phyloP scores from a whole-genome alignment of 2,888 invertebrate species.

The Trichogramma evanescens region DNA sequence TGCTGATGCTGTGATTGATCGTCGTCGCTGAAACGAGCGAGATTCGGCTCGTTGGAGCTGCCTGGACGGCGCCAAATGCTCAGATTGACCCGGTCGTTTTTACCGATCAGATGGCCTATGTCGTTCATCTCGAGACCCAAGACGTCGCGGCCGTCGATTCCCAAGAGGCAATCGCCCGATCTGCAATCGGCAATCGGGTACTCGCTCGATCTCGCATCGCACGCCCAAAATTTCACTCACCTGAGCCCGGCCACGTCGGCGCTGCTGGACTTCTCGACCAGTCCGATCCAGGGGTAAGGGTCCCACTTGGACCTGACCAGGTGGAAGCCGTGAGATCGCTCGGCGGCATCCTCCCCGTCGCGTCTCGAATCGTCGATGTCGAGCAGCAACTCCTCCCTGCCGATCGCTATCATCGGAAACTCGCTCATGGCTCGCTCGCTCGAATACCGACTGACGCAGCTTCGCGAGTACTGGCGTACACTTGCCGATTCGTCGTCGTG shows the following conservation, averaged over 20 bases:
- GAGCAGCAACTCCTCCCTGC: slow-evolving; percentile 26
- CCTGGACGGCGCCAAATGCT: slow-evolving; percentile 36
- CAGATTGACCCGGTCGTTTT: slow-evolving; percentile 30
- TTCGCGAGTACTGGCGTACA: too few species aligned
- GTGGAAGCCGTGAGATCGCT: slow-evolving; percentile 60
- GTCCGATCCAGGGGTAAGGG: slow-evolving; percentile 73
- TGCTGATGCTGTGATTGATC: slow-evolving; percentile 21
- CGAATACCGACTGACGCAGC: neutral
- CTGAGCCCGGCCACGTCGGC: slow-evolving; percentile 61
- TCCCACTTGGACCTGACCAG: slow-evolving; percentile 72
- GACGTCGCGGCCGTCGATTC: slow-evolving; percentile 56
- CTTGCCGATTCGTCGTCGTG: too few species aligned
- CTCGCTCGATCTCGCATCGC: neutral
- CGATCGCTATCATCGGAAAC: slow-evolving; percentile 22
- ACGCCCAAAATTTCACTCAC: slow-evolving; percentile 22
- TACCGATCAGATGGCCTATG: slow-evolving; percentile 47
- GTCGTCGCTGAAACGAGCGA: slow-evolving; percentile 7
- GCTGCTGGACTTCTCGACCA: slow-evolving; percentile 57
- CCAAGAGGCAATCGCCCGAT: slow-evolving; percentile 66
- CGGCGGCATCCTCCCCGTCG: slow-evolving; percentile 5
- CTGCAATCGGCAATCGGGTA: slow-evolving; percentile 23
- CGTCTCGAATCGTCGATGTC: slow-evolving; percentile 15
- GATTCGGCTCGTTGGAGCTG: slow-evolving; percentile 4
- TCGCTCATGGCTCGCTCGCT: neutral
- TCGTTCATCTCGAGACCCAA: slow-evolving; percentile 52